Conservation (phyloP, 2,888 invertebrate species). For the Nomada ruficornis region DNA sequence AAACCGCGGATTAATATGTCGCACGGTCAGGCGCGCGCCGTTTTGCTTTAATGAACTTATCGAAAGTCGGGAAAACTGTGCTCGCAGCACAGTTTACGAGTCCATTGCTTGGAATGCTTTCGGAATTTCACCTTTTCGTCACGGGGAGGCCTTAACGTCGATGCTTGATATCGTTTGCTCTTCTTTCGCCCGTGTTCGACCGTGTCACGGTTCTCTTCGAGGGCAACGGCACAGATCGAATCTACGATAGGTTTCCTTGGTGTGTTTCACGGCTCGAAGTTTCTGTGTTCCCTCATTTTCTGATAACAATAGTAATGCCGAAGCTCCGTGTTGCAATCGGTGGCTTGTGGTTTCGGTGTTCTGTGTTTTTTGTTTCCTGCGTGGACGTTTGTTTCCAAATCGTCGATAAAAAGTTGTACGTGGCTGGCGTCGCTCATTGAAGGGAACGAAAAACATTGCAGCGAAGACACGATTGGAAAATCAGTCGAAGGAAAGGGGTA, state of each 20-base stretch:
- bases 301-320: no score
- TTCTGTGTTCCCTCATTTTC: no score
- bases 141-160: neutral
- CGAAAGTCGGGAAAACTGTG: slow-evolving; percentile 29
- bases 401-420: no score
- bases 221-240: slow-evolving; percentile 14
- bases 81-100: no score
- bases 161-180: slow-evolving; percentile 15
- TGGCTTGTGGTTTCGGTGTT: no score
- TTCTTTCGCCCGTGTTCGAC: neutral
- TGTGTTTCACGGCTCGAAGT: neutral
- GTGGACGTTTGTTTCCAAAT: no score
- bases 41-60: neutral
- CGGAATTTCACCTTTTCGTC: slow-evolving; percentile 27
- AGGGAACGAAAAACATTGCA: no score
- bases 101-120: slow-evolving; percentile 1
- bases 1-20: slow-evolving; percentile 11
- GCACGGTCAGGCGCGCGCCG: neutral
- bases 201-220: slow-evolving; percentile 8
- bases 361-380: no score
- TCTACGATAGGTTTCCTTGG: neutral
- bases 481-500: no score
- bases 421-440: no score
- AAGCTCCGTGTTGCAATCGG: no score
- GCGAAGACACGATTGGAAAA: no score